Base-by-base conservation (phyloP, 2,888 invertebrate genomes). In the Acleris holmiana region DNA sequence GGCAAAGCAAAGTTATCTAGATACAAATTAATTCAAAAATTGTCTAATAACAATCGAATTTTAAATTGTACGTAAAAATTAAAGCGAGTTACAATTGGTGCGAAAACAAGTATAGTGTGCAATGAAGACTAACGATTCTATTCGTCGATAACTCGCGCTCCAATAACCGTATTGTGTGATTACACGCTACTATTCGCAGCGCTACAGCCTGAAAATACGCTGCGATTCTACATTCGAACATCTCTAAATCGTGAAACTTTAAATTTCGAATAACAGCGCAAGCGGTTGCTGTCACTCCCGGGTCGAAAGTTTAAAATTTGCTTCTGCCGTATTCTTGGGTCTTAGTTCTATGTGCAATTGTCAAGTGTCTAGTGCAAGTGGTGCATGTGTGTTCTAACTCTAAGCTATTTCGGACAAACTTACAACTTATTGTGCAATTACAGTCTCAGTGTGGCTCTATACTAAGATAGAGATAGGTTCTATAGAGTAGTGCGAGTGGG, bases 391-490 rank as follows among this genome's bases (percentile, higher is more conserved):
- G 79, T 81, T 77, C 85, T 84, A 88, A 79, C 80, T 84, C 89
- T 89, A 85, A 77, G 75, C 89, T 86, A 86, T 85, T 73, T 84
- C 85, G 83, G 81, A 82, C 74, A 81, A 84, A 88, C 80, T 87
- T 85, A 85, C 73, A 83, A 77, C 79, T 82, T 79, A 82, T 80
- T 85, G 89, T 90, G 90, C 91, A 89, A 79, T 80, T 81, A 82
- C 71, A 80, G 76, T 83, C 75, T 69, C 57, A 66, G 84, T 85
- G 84, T 85, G 69, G 72, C 85, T 88, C 87, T 90, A 89, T 88
- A 68, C 85, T 89, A 91, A 74, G 84, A 85, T 85, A 89, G 89
- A 90, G 85, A 86, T 67, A 88, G 83, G 73, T 78, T 79, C 88
- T 89, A 89, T 79, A 79, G 78, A 84, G 83, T 76, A 73, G 80